phyloP scores from a whole-genome alignment of 1,140 invertebrate genomes.

The Maconellicoccus hirsutus region DNA sequence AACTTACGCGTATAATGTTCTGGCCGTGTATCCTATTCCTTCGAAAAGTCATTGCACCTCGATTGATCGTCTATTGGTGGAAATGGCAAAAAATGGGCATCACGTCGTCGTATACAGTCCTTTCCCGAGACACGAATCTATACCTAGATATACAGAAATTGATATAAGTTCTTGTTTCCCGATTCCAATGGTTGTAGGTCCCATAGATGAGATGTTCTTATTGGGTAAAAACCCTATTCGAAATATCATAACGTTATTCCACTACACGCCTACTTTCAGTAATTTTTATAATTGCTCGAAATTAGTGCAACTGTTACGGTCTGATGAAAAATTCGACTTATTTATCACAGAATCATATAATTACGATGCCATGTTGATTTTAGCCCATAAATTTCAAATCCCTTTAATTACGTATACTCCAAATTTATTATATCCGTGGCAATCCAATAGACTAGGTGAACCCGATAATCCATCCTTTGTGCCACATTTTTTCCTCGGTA shows the following conservation, averaged over 20 bases:
- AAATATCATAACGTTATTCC: too few relatives aligned
- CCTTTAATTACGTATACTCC: slow-evolving; percentile 47
- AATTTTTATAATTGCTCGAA: too few relatives aligned
- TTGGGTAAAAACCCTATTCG: too few relatives aligned
- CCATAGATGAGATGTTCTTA: too few relatives aligned
- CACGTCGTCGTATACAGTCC: slow-evolving; percentile 33
- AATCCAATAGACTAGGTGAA: slow-evolving; percentile 35
- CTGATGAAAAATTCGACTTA: slow-evolving; percentile 32
- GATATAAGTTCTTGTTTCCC: slow-evolving; percentile 27
- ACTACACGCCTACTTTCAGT: too few relatives aligned
- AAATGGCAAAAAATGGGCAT: slow-evolving; percentile 32
- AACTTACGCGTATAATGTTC: slow-evolving; percentile 26
- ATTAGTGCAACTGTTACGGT: not conserved
- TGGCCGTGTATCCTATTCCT: slow-evolving; percentile 32
- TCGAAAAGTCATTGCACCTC: slow-evolving; percentile 34
- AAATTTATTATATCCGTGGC: slow-evolving; percentile 46
- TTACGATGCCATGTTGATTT: slow-evolving; percentile 28
- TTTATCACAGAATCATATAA: slow-evolving; percentile 32
- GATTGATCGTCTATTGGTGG: slow-evolving; percentile 32
- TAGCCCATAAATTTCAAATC: slow-evolving; percentile 32
- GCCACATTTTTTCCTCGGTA: slow-evolving; percentile 25
- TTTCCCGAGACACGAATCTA: slow-evolving; percentile 35
- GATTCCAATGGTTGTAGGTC: not conserved
- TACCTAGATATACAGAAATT: slow-evolving; percentile 34
- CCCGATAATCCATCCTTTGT: slow-evolving; percentile 28